Evolutionary conservation across 2,888 invertebrate genomes (phyloP), one percentile per base, ranked within the genome.

Genomic region (Lycia hirtaria): DNA sequence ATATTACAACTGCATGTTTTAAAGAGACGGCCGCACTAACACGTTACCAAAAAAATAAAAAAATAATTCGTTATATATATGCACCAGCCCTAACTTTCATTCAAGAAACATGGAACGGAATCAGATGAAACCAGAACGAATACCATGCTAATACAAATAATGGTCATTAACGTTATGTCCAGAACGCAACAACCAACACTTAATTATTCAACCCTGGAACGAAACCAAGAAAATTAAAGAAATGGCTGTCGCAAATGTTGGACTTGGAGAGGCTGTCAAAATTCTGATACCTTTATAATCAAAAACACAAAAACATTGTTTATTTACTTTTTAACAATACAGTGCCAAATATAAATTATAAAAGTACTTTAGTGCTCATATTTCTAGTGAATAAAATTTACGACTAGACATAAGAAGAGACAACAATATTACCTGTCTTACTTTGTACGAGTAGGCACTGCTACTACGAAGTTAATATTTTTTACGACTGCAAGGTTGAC

Each of bases 341-440:
- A n/a, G n/a, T n/a, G n/a, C n/a, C n/a, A n/a, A n/a, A n/a, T n/a
- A n/a, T n/a, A n/a, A n/a, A n/a, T n/a, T n/a, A n/a, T n/a, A n/a
- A n/a, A n/a, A n/a, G n/a, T n/a, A n/a, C n/a, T n/a, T n/a, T n/a
- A n/a, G n/a, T n/a, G n/a, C n/a, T n/a, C n/a, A 32, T 28, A 30
- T 17, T 53, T 52, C 44, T 44, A 26, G 26, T 35, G 37, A 52
- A 30, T 26, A 44, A 5, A 43, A 6, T 33, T 33, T 22, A 32
- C 19, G 20, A 40, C 30, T 20, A 49, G 14, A 4, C 12, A 38
- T 3, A 17, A 15, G 9, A 35, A 24, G 12, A 14, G 33, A 2
- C 4, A 32, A 4, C 5, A 22, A 32, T n/a, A 20, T 33, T 33
- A 22, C 20, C 33, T 32, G 19, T 30, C 22, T 22, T 40, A n/a